Evolutionary conservation across 2,797 vertebrate species (phyloP), one percentile per base, ranked within the genome.

Genomic region (Esox masquinongy): DNA sequence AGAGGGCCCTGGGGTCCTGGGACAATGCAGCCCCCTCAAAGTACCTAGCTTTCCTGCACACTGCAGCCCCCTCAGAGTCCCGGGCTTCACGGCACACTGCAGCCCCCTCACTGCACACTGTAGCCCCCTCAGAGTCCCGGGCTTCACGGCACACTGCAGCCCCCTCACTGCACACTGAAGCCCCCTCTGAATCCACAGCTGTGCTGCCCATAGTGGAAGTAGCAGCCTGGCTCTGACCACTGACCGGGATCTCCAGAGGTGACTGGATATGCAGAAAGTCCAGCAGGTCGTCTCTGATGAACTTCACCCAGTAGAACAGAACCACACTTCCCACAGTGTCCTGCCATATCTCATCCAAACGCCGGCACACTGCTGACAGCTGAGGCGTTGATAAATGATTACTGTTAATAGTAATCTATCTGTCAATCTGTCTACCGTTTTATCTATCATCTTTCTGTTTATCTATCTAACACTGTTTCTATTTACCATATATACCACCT

Each of bases 241-340:
- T 70, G 66, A 80, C 84, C 47, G 90, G 90, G 16, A 97, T 93
- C 86, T 96, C 95, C 51, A 96, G 93, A 0, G 91, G 88, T 11
- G 92, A 92, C 12, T 87, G 85, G 80, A 97, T 95, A 36, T 94
- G 91, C 83, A 98, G 85, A 82, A 95, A 95, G 2, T 75, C 83
- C 49, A 97, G 77, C 0, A 94, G 89, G 39, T 96, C 95, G 80
- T 97, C 95, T 89, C 91, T 96, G 67, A 98, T 94, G 81, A 97
- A 97, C 85, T 96, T 96, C 49, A 95, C 93, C 97, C 96, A 98
- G 79, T 95, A 94, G 89, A 97, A 98, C 17, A 98, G 87, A 67
- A 97, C 94, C 83, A 96, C 96, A 0, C 90, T 86, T 80, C 95
- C 96, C 26, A 86, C 87, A 2, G 92, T 94, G 80, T 95, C 92